Conservation (phyloP, 2,797 vertebrate genomes). For the Hydrocynus forskahlii region DNA sequence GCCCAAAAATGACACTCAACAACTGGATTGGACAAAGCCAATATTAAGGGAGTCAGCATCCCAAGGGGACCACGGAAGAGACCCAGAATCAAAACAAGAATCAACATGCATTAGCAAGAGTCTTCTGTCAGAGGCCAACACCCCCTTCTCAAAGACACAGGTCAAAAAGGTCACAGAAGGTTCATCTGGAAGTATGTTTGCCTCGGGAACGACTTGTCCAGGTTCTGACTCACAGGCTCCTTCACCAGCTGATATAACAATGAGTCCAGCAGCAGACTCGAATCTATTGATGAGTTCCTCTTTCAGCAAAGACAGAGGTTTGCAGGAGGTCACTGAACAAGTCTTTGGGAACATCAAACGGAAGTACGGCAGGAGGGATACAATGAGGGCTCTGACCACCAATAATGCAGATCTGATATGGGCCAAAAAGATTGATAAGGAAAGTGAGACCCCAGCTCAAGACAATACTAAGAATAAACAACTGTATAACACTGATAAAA, state of each 20-base stretch:
- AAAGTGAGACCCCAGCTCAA: slow-evolving; percentile 78
- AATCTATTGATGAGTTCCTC: slow-evolving; percentile 68
- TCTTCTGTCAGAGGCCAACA: slow-evolving; percentile 76
- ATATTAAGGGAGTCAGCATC: slow-evolving; percentile 77
- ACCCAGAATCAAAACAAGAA: slow-evolving; percentile 83
- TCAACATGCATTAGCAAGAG: slow-evolving; percentile 79
- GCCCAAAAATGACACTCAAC: slow-evolving; percentile 85
- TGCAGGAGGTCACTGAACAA: slow-evolving; percentile 86
- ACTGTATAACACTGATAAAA: slow-evolving; percentile 69
- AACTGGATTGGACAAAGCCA: slow-evolving; percentile 85
- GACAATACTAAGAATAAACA: slow-evolving; percentile 84
- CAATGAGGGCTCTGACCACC: slow-evolving; percentile 78
- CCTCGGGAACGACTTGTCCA: slow-evolving; percentile 54
- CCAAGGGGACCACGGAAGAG: slow-evolving; percentile 81
- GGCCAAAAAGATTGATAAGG: slow-evolving; percentile 87
- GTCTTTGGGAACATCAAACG: slow-evolving; percentile 85
- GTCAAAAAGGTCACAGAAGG: slow-evolving; percentile 74
- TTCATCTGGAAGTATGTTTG: slow-evolving; percentile 76
- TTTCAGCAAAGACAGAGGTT: slow-evolving; percentile 81
- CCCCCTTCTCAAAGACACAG: slow-evolving; percentile 82
- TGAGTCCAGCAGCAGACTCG: slow-evolving; percentile 67
- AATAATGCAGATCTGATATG: slow-evolving; percentile 82
- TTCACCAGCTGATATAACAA: slow-evolving; percentile 59
- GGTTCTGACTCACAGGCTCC: slow-evolving; percentile 64
- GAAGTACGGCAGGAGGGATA: slow-evolving; percentile 91